Conservation (phyloP, 2,888 invertebrate genomes). For the Drosophila mayaguana region DNA sequence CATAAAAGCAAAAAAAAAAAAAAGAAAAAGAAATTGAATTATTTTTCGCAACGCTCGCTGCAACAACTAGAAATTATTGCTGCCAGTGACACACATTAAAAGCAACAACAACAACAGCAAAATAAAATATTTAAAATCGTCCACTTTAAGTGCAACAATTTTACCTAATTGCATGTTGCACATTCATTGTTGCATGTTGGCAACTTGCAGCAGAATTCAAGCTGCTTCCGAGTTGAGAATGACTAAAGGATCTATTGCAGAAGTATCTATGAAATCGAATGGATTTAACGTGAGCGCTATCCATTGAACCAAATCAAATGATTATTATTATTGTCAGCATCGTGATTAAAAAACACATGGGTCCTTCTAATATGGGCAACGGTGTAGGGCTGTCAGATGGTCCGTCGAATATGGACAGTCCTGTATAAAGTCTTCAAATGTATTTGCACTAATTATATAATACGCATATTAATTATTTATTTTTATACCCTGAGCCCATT, state of each 20-base stretch:
- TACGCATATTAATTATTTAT: no score
- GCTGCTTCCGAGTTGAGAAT: neutral
- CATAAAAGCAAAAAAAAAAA: slow-evolving; percentile 44
- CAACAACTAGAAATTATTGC: slow-evolving; percentile 32
- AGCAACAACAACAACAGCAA: neutral
- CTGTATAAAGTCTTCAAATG: no score
- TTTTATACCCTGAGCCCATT: no score
- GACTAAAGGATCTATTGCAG: no score
- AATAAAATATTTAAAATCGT: neutral
- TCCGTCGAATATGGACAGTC: no score
- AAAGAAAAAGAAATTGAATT: slow-evolving; percentile 3
- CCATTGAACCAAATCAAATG: no score
- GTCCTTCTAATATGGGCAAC: no score
- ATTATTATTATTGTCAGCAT: no score
- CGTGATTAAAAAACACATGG: no score
- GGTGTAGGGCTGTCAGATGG: no score
- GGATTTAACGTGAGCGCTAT: no score
- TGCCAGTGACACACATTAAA: slow-evolving; percentile 45
- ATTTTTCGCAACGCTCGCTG: slow-evolving; percentile 21
- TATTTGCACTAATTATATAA: no score
- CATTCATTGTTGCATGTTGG: neutral
- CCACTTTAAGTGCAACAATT: slow-evolving; percentile 6
- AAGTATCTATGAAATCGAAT: neutral
- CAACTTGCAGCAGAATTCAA: neutral
- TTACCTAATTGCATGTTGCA: slow-evolving; percentile 8